Base-by-base conservation (phyloP, 2,113 vertebrate genomes). In the Carassius auratus region DNA sequence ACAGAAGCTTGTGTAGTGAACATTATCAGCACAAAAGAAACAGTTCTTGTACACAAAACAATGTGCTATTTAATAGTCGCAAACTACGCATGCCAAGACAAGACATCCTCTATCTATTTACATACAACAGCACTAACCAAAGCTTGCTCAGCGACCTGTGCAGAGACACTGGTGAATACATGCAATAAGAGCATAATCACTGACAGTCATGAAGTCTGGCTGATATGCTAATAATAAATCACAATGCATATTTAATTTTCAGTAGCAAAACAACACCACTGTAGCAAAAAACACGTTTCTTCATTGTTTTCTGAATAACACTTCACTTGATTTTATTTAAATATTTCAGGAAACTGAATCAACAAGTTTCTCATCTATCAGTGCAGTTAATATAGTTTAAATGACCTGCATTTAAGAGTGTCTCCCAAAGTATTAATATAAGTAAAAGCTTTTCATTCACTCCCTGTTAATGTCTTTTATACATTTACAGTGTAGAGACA, bases 401-500 rank as follows among this genome's bases (percentile, higher is more conserved):
- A 88, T 86, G 87, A 88, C 87, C 87, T 75, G 87, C 87, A 88
- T 86, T 86, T 88, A 86, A 88, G 15, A 62, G 21, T 75, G 59
- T 77, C 50, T 78, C 17, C 76, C 21, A 71, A 30, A 69, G 5
- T 69, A 23, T 77, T 66, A 79, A 84, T 74, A 85, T 69, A 87
- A 61, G 38, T 76, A 73, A 81, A 62, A 30, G 45, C 48, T 71
- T 79, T 79, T 73, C 55, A 55, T 21, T 87, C 12, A 81, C 36
- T 62, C 36, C n/a, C 36, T 23, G 50, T n/a, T 30, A 14, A 38
- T 73, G 38, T 76, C 55, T 84, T 62, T 75, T 76, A 76, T 9
- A 33, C 50, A 71, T 74, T 33, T 85, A 48, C 13, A 50, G 14
- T 33, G 55, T 86, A 73, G 38, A 85, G 38, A 74, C 23, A 36